Evolutionary conservation across 2,888 invertebrate species (phyloP).

Genomic region (Epirrita christyi): DNA sequence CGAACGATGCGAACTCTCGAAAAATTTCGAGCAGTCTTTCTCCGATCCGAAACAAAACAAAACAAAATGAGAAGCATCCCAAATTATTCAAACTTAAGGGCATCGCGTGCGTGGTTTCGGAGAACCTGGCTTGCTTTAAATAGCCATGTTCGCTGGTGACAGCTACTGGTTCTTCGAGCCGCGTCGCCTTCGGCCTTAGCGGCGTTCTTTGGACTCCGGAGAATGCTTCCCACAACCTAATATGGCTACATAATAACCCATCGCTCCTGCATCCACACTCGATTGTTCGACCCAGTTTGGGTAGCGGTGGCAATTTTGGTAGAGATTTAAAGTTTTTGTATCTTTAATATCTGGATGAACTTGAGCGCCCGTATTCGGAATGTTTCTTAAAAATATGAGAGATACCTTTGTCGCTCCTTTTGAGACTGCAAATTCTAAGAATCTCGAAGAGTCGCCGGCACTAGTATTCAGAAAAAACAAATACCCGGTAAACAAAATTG

Average conservation of each 20-base stretch:
- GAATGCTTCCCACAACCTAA: conserved; percentile 71
- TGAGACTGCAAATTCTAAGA: conserved; percentile 8
- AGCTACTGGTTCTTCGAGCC: conserved; percentile 54
- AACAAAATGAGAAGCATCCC: conserved; percentile 60
- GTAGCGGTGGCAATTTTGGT: conserved; percentile 64
- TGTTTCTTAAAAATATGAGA: conserved; percentile 20
- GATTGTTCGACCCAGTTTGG: conserved; percentile 81
- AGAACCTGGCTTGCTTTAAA: conserved; percentile 69
- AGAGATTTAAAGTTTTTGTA: conserved; percentile 39
- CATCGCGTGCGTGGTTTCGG: conserved; percentile 73
- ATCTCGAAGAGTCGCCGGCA: conserved; percentile 5
- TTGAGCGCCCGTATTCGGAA: conserved; percentile 9
- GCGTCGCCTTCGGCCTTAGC: conserved; percentile 67
- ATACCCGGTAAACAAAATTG: conserved; percentile 16
- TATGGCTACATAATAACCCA: conserved; percentile 75
- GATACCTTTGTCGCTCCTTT: conserved; percentile 14
- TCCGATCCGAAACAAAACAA: conserved; percentile 47
- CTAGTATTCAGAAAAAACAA: conserved; percentile 1
- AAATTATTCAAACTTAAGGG: conserved; percentile 66
- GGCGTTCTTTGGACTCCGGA: conserved; percentile 74
- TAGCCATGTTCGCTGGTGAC: conserved; percentile 62
- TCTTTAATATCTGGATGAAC: conserved; percentile 17
- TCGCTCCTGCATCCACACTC: conserved; percentile 63
- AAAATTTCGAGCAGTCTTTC: conserved; percentile 25
- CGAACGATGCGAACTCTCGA: conserved; percentile 20